Conservation (phyloP, 2,888 invertebrate genomes). For the Chloroclysta siterata region DNA sequence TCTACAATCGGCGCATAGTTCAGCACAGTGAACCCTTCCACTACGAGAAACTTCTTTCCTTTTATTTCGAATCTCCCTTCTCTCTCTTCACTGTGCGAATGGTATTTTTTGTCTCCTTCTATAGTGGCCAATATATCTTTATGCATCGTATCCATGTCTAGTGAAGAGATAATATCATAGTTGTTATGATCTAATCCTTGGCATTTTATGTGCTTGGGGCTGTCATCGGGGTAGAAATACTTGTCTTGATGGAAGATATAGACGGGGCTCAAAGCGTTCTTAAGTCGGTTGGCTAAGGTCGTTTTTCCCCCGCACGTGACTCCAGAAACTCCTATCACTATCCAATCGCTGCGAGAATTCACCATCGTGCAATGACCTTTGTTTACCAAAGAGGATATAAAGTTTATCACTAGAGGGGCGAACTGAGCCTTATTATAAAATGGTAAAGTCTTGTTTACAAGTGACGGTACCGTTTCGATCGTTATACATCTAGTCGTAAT, state of each 20-base stretch:
- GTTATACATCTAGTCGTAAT: not conserved
- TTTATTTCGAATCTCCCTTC: conserved; percentile 36
- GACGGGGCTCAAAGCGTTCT: conserved; percentile 69
- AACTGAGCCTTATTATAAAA: not conserved
- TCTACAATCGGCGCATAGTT: conserved; percentile 88
- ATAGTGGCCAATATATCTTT: conserved; percentile 82
- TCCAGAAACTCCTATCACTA: conserved; percentile 88
- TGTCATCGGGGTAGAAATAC: conserved; percentile 89
- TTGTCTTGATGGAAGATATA: conserved; percentile 89
- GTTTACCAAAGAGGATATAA: conserved; percentile 7
- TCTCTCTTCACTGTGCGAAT: conserved; percentile 30
- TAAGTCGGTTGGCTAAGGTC: conserved; percentile 86
- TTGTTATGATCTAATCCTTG: conserved; percentile 89
- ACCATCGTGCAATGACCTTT: conserved; percentile 14
- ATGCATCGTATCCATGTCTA: conserved; percentile 90
- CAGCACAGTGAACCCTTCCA: conserved; percentile 92
- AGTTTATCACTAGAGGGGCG: not conserved
- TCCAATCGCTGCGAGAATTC: conserved; percentile 49
- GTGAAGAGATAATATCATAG: conserved; percentile 89
- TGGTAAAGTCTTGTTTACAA: not conserved
- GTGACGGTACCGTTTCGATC: not conserved
- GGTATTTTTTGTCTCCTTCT: conserved; percentile 46
- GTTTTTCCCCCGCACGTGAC: conserved; percentile 95
- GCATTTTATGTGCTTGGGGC: conserved; percentile 87
- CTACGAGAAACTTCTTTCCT: conserved; percentile 84